Percentiles rank a stretch among this genome's conserved stretches.
phyloP scores from a whole-genome alignment of 2,797 vertebrate genomes.

The Typhlichthys subterraneus region DNA sequence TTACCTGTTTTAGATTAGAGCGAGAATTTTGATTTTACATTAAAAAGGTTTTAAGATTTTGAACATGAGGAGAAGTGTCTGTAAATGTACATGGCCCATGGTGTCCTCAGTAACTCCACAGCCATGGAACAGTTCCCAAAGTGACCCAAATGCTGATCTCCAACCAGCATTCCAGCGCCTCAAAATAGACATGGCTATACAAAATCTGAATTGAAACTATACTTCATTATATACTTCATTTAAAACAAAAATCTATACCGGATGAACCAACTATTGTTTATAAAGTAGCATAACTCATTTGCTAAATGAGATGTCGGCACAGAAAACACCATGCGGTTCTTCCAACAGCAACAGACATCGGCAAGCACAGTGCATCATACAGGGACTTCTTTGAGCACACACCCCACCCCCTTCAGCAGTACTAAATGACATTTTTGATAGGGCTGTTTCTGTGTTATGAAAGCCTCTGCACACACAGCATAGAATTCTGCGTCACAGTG shows the following conservation, averaged over 20 bases:
- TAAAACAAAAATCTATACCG: constrained; percentile 38
- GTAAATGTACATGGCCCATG: background rate
- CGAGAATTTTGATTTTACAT: no score
- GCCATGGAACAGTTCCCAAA: constrained; percentile 25
- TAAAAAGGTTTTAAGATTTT: no score
- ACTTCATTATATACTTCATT: no score
- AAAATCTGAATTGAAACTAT: constrained; percentile 45
- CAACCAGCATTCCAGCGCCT: constrained; percentile 53
- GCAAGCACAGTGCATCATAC: constrained; percentile 57
- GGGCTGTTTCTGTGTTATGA: constrained; percentile 44
- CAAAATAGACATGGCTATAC: constrained; percentile 72
- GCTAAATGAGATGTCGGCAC: constrained; percentile 42
- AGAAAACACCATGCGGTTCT: constrained; percentile 53
- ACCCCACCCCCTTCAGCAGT: constrained; percentile 70
- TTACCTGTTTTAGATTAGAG: no score
- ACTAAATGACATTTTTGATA: constrained; percentile 53
- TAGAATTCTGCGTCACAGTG: constrained; percentile 17
- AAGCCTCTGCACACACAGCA: constrained; percentile 35
- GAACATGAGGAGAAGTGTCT: no score
- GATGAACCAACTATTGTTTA: constrained; percentile 25
- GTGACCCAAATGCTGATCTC: constrained; percentile 55
- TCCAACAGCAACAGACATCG: constrained; percentile 43
- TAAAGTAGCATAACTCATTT: constrained; percentile 40
- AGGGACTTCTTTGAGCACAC: constrained; percentile 75
- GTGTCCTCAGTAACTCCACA: constrained; percentile 42